phyloP scores from a whole-genome alignment of 2,888 invertebrate genomes.

The Cephus pygmeus region DNA sequence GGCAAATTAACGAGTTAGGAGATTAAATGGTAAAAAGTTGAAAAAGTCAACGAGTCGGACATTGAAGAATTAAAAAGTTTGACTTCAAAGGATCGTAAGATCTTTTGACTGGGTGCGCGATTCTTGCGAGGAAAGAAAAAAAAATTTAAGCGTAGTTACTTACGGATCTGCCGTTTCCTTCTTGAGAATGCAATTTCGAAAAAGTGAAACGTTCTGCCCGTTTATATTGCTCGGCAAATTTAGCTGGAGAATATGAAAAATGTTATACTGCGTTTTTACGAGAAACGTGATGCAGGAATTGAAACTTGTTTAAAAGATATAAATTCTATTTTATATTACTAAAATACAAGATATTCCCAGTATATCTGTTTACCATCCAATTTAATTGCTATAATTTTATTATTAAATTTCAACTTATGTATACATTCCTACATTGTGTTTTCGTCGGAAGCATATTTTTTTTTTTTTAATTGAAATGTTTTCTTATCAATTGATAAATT shows the following conservation, averaged over 20 bases:
- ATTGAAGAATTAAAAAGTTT: neutral
- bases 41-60: neutral
- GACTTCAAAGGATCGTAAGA: neutral
- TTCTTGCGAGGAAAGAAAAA: no score
- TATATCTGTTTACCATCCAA: no score
- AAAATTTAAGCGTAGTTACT: neutral
- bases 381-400: no score
- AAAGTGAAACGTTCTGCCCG: no score
- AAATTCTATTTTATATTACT: neutral
- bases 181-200: no score
- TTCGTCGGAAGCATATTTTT: neutral
- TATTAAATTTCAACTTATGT: neutral
- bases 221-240: no score
- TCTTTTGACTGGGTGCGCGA: neutral
- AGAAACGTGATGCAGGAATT: no score
- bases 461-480: neutral
- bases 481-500: neutral
- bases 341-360: no score
- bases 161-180: no score
- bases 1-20: neutral
- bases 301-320: neutral
- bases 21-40: neutral
- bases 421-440: neutral
- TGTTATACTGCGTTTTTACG: no score
- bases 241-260: no score